Base-by-base conservation (phyloP, 2,797 vertebrate genomes). In the Bradypus variegatus region DNA sequence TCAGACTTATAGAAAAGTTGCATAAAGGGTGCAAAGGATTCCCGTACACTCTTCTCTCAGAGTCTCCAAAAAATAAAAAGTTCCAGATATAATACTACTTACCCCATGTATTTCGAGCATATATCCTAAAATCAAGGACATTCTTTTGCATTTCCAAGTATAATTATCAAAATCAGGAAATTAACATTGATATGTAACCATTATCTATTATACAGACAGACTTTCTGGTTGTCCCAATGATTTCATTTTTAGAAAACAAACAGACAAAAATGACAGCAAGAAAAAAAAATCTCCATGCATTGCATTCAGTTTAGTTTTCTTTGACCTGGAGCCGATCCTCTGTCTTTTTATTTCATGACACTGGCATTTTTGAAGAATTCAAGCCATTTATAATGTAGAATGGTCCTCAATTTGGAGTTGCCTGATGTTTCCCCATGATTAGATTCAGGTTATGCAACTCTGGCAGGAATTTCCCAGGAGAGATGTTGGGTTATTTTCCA, bases 41-140 rank as follows among this genome's bases (percentile, higher is more conserved):
- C 21, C 5, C 25, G n/a, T 80, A 53, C 69, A 70, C 21, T 6
- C 25, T 93, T 65, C 31, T 80, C 33, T 10, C 16, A 72, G 45
- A 70, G 48, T 88, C 60, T 90, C 65, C 86, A 95, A 88, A 92
- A 91, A 85, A 48, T 27, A 8, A 21, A 38, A 90, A 95, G 31
- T 76, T 88, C 36, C 36, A 83, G 12, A 67, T n/a, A 38, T 41
- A 45, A 25, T 29, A 14, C 23, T 23, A 27, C 60, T 92, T 87
- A 55, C 13, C 41, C 67, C 65, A 86, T 88, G 62, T 86, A 80
- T 72, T 80, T 91, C 48, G 73, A 73, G 9, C 72, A 11, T 31
- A 2, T 31, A 38, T 62, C 31, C 62, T 83, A 65, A 88, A 83
- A 88, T 70, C 55, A 78, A 83, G 45, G 6, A 45, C 18, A 15